Evolutionary conservation across 2,888 invertebrate genomes (phyloP), one percentile per base, ranked within the genome.

Genomic region (Cephus nigrinus): DNA sequence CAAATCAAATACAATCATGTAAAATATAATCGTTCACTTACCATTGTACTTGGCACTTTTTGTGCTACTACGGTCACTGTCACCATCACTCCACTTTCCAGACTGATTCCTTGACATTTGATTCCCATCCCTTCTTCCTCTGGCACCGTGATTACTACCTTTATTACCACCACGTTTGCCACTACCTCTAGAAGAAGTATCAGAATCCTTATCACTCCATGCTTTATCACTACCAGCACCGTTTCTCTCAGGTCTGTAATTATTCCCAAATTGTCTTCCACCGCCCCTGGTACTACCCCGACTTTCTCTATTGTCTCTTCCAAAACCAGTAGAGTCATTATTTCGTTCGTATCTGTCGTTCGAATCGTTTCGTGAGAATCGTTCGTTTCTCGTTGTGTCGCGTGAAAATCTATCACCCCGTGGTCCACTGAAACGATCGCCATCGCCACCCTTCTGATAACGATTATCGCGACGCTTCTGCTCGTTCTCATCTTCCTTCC

Each of bases 401-500:
- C 76, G 73, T 40, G 77, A 76, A 40, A 76, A 83, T 79, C 82
- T 75, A 3, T 78, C 83, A 74, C 78, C 83, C 77, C 79, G 75
- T 71, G 78, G 71, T 71, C 75, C 75, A 33, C 76, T 78, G 9
- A 77, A 81, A 34, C 69, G 68, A 72, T 80, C 78, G 32, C 76
- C 76, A 15, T 75, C 75, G 5, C 55, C 55, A 75, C 73, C 79
- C 15, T 71, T 71, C 33, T 71, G 71, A 23, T 71, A 71, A 71
- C 83, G 84, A 81, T 81, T 86, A 55, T 89, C 88, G 68, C 81
- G 78, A 73, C 82, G 79, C 78, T 84, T 87, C 69, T 86, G 86
- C 77, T 88, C 88, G 74, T 87, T 89, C 31, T 86, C 85, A 12
- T 86, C 88, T 40, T 88, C 86, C 75, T 86, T 90, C 80, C 87